A percentile compares a stretch with the other conserved stretches of the same genome.
Evolutionary conservation across 30 jellyfish, hydroid and myxozoan species (phyloP).

Genomic region (Aurelia coerulea): DNA sequence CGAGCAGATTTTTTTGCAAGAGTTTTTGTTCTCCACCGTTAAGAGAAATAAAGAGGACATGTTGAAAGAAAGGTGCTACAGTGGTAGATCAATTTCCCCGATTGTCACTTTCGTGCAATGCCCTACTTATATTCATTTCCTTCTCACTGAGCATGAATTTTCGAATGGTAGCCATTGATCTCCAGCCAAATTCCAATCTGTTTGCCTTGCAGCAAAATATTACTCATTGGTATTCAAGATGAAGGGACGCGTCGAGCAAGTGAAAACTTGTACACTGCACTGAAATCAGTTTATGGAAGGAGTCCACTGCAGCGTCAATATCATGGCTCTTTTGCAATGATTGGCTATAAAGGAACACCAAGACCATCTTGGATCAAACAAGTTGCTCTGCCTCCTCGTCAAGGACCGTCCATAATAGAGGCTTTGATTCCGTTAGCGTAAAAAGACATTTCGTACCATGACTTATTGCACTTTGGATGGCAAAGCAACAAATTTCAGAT

Average conservation of each 20-base stretch:
- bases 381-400: slow-evolving; percentile 45
- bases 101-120: no score
- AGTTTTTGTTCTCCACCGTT: no score
- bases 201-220: slow-evolving; percentile 28
- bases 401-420: slow-evolving; percentile 85
- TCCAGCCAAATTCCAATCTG: background rate
- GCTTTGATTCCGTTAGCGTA: slow-evolving; percentile 38
- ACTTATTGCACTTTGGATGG: no score
- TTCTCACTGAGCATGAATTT: background rate
- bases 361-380: slow-evolving; percentile 76
- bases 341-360: slow-evolving; percentile 86
- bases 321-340: slow-evolving; percentile 88
- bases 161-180: background rate
- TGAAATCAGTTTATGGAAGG: slow-evolving; percentile 60
- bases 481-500: no score
- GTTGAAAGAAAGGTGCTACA: no score
- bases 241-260: slow-evolving; percentile 42
- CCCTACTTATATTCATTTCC: background rate
- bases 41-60: no score
- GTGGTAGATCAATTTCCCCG: no score
- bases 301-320: slow-evolving; percentile 79
- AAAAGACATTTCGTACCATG: background rate
- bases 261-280: slow-evolving; percentile 5
- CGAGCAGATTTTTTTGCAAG: no score
- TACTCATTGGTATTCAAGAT: slow-evolving; percentile 59